Percentiles rank a stretch among this genome's conserved stretches.
phyloP scores from a whole-genome alignment of 1,140 invertebrate genomes.

The Scaptomyza hsui region DNA sequence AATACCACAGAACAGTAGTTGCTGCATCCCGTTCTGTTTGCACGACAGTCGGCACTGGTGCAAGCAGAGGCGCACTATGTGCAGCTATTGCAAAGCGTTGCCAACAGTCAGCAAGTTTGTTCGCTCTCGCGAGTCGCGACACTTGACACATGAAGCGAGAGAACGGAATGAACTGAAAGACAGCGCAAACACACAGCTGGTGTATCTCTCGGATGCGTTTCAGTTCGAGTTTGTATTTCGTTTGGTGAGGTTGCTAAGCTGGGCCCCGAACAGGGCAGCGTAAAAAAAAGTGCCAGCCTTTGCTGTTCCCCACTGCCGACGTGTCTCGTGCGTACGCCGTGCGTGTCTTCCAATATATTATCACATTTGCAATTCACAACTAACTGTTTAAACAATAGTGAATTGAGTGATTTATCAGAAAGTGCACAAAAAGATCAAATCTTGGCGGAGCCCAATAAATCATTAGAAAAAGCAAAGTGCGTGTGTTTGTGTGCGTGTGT shows the following conservation, averaged over 20 bases:
- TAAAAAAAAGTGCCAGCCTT: slow-evolving; percentile 40
- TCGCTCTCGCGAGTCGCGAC: slow-evolving; percentile 50
- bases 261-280: slow-evolving; percentile 23
- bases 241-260: slow-evolving; percentile 74
- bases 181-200: slow-evolving; percentile 68
- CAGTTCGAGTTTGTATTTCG: slow-evolving; percentile 84
- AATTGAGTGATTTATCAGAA: slow-evolving; percentile 26
- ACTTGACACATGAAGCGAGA: slow-evolving; percentile 46
- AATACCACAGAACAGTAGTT: slow-evolving; percentile 29
- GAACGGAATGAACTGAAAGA: slow-evolving; percentile 14
- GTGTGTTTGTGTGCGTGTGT: slow-evolving; percentile 55
- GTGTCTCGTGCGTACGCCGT: slow-evolving; percentile 58
- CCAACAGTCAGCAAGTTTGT: slow-evolving; percentile 32
- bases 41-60: slow-evolving; percentile 17
- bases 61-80: slow-evolving; percentile 43
- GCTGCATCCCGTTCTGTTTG: slow-evolving; percentile 53
- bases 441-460: slow-evolving; percentile 66
- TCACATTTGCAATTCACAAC: slow-evolving; percentile 29
- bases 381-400: slow-evolving; percentile 60
- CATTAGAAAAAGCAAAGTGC: slow-evolving; percentile 55
- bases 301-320: slow-evolving; percentile 64
- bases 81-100: slow-evolving; percentile 37
- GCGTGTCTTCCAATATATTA: slow-evolving; percentile 44
- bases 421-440: slow-evolving; percentile 53
- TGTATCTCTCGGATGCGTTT: slow-evolving; percentile 53